Evolutionary conservation across 2,888 invertebrate species (phyloP).

Genomic region (Drymonia ruficornis): DNA sequence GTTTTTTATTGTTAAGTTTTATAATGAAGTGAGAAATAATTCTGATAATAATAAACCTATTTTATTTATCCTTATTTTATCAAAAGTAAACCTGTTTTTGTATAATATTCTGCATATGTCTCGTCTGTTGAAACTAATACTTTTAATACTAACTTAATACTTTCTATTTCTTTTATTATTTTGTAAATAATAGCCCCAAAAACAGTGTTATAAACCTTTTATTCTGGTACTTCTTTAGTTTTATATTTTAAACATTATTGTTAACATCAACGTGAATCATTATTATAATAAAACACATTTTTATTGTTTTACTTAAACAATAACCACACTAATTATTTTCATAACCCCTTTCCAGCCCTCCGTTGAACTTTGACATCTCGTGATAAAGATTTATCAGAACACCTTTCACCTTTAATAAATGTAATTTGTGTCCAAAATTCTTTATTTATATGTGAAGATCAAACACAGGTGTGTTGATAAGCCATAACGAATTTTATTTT

Average conservation of each 20-base stretch:
- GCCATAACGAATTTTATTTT: constrained; percentile 23
- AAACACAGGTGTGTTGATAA: constrained; percentile 59
- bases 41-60: too few relatives aligned
- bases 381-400: constrained; percentile 52
- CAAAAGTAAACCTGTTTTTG: too few relatives aligned
- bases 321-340: constrained; percentile 16
- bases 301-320: neutral
- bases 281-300: neutral
- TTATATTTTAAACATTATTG: too few relatives aligned
- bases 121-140: too few relatives aligned
- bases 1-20: constrained; percentile 22
- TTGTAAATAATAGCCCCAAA: too few relatives aligned
- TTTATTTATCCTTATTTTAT: too few relatives aligned
- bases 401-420: constrained; percentile 44
- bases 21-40: neutral
- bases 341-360: constrained; percentile 45
- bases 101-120: too few relatives aligned
- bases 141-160: too few relatives aligned
- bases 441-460: constrained; percentile 61
- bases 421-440: constrained; percentile 38
- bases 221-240: too few relatives aligned
- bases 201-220: too few relatives aligned
- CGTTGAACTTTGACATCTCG: constrained; percentile 58
- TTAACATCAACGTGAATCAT: too few relatives aligned
- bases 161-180: too few relatives aligned